Evolutionary conservation across 2,888 invertebrate species (phyloP), one percentile per base, ranked within the genome.

Genomic region (Cheilosia vulpina): DNA sequence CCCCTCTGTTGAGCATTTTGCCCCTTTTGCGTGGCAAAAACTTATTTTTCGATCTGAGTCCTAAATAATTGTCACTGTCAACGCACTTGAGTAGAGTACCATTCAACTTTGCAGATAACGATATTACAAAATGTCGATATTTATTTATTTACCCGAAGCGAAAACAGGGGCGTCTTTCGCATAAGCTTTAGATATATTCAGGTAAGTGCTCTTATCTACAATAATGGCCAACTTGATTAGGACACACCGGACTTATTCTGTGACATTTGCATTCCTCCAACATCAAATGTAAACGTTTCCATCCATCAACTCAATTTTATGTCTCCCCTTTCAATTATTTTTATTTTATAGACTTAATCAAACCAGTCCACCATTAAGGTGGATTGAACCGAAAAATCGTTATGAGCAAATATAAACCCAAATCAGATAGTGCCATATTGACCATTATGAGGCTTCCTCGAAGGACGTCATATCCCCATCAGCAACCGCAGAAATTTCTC

Each of bases 351-450:
- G 45, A 4, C n/a, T 50, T 15, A 19, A 34, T 34, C 17, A 17
- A 47, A 31, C 17, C 19, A 31, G 5, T 21, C 15, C 38, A 41
- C 21, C 6, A 21, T 21, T 19, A 15, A 60, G n/a, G 47, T 7
- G 15, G n/a, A n/a, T 65, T 41, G 24, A 43, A 24, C 11, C 5
- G 34, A 41, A 2, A 52, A 47, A 27, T 41, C 27, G 38, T 38
- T 53, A 41, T 41, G 65, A 34, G 7, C 31, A 63, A 21, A 50
- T 50, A 34, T 38, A 63, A 52, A 41, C 5, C 41, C 27, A 27
- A 41, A 53, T 66, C 66, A 66, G 66, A 66, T 41, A 21, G 21
- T 21, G 21, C 34, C 4, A 50, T 38, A 58, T 65, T 43, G 53
- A 19, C 63, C 41, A 53, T 66, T 66, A 66, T 24, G 13, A 53